phyloP scores from a whole-genome alignment of 2,797 vertebrate species.

The Artibeus lituratus region DNA sequence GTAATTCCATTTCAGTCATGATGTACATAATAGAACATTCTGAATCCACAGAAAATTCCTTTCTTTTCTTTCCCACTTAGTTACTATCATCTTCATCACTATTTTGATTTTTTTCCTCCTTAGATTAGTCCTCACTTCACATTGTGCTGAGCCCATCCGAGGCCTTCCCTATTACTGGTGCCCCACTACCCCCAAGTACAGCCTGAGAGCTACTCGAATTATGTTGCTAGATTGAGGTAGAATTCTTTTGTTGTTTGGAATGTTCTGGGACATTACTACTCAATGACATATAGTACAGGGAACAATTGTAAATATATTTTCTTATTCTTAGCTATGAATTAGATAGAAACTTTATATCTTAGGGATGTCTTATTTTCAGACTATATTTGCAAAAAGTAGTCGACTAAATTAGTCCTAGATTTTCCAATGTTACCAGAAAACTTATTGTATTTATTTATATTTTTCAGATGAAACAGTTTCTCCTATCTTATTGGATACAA shows the following conservation, averaged over 20 bases:
- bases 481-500: constrained; percentile 90
- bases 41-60: not conserved
- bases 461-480: constrained; percentile 92
- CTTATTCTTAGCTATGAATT: constrained; percentile 26
- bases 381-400: constrained; percentile 8
- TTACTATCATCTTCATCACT: not conserved
- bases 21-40: not conserved
- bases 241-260: constrained; percentile 48
- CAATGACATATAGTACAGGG: not conserved
- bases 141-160: not conserved
- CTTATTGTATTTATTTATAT: constrained; percentile 59
- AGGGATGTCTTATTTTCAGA: constrained; percentile 41
- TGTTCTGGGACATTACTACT: constrained; percentile 20
- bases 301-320: constrained; percentile 20
- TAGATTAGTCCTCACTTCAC: not conserved
- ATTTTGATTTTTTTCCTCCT: not conserved
- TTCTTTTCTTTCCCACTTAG: not conserved
- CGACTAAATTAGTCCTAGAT: not conserved
- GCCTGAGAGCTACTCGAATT: constrained; percentile 4
- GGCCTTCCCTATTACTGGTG: not conserved
- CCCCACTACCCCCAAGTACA: not conserved
- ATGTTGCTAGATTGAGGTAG: not conserved
- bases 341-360: constrained; percentile 27
- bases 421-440: constrained; percentile 45
- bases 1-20: not conserved